These are phyloP conservation scores for Uria lomvia DNA, from an alignment of 2,113 vertebrate species.

Conservation along the genomic window DNA sequence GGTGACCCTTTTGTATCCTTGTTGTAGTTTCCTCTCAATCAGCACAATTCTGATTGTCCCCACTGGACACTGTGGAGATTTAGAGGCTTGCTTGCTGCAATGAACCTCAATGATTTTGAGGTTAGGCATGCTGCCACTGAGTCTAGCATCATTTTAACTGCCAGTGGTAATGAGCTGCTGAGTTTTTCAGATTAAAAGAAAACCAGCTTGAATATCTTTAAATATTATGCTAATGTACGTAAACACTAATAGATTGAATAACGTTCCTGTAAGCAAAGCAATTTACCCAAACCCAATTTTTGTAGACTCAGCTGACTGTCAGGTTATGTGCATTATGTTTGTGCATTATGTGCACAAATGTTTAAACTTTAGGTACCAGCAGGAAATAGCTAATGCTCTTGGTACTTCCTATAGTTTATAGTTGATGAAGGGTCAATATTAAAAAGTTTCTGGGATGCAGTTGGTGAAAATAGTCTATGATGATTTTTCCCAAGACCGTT, in stretches of 20 bases:
- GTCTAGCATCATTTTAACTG: constrained; percentile 36
- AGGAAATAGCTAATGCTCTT: constrained; percentile 4
- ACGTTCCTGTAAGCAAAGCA: not conserved
- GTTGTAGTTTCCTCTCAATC: constrained; percentile 16
- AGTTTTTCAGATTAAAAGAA: constrained; percentile 51
- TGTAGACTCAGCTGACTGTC: not conserved
- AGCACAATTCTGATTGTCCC: constrained; percentile 42
- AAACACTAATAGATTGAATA: not conserved
- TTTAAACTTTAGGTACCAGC: not conserved
- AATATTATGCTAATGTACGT: not conserved
- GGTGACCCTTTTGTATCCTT: constrained; percentile 28
- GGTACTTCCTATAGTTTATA: not conserved
- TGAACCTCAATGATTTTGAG: constrained; percentile 54
- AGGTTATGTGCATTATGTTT: too few species aligned
- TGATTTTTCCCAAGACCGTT: not conserved
- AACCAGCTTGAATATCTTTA: not conserved
- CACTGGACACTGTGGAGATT: not conserved
- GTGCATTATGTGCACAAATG: not conserved
- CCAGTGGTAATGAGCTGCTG: constrained; percentile 35
- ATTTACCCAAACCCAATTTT: not conserved
- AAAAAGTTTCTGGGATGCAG: not conserved
- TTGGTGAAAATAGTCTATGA: not conserved
- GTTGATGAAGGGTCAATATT: not conserved
- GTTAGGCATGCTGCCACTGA: constrained; percentile 36
- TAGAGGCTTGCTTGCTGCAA: constrained; percentile 19